Base-by-base conservation (phyloP, 2,113 vertebrate species). In the Chauna torquata region DNA sequence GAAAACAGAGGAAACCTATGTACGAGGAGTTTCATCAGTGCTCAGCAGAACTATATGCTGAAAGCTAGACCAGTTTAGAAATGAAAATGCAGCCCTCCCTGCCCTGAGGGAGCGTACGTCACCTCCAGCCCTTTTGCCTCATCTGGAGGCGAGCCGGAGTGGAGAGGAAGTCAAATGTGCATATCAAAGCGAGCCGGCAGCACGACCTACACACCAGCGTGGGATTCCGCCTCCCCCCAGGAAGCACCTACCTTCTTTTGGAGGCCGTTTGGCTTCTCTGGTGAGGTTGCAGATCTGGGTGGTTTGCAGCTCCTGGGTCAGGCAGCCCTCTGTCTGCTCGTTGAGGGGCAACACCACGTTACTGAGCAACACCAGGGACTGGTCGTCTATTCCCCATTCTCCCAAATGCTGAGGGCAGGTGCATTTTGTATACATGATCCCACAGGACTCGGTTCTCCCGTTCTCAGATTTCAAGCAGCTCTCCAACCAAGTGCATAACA, bases 311-410 rank as follows among this genome's bases (percentile, higher is more conserved):
- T 99, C 99, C 91, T 99, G 99, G 82, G 99, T 99, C 97, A 99
- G 98, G 97, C 99, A 99, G 89, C 99, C 99, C 97, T 99, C 99
- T 0, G 99, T 99, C 98, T 99, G 99, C 98, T 99, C 99, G 32
- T 99, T 99, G 97, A 99, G 98, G 90, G 99, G 99, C 98, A 99
- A 98, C 94, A 99, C 99, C 98, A 99, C 98, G 6, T 99, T 99
- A 97, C 99, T 99, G 97, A 99, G 98, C 98, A 99, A 98, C 96
- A 99, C 98, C 98, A 99, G 98, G 25, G 99, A 99, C 97, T 99
- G 99, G 96, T 99, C 99, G 25, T 99, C 99, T 92, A 98, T 96
- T 61, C 99, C 99, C 98, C 99, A 99, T 96, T 98, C 98, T 93
- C 99, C 99, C 98, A 99, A 98, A 97, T 99, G 99, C 97, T 99